Evolutionary conservation across 1,140 invertebrate species (phyloP).

Genomic region (Leptinotarsa defecta): DNA sequence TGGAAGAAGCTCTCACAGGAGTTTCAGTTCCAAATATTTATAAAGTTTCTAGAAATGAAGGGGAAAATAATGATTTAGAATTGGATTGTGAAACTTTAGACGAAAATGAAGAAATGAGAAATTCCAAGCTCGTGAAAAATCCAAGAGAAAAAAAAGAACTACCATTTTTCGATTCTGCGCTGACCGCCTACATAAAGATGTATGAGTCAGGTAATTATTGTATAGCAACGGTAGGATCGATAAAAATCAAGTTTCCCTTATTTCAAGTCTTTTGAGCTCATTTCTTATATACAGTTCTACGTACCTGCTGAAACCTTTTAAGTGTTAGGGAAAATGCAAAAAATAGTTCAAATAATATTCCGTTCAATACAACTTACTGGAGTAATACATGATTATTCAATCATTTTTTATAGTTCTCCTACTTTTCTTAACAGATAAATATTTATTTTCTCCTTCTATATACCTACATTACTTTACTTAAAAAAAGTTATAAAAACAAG

Average conservation of each 20-base stretch:
- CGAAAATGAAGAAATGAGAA: conserved; percentile 9
- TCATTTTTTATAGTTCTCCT: too few species aligned
- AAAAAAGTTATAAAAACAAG: too few species aligned
- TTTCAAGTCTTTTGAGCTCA: too few species aligned
- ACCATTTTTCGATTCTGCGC: conserved; percentile 57
- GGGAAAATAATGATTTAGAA: conserved; percentile 10
- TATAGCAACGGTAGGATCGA: too few species aligned
- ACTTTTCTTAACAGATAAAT: too few species aligned
- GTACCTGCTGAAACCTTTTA: neutral
- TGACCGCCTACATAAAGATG: conserved; percentile 62
- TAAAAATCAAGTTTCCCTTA: too few species aligned
- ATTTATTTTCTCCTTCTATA: too few species aligned
- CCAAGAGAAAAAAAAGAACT: conserved; percentile 28
- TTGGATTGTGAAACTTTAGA: neutral
- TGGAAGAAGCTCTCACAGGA: conserved; percentile 58
- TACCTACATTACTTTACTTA: too few species aligned
- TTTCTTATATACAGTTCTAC: too few species aligned
- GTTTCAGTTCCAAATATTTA: neutral
- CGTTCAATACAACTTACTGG: conserved; percentile 35
- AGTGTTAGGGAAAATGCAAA: neutral
- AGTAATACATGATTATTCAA: conserved; percentile 28
- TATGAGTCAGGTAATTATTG: neutral
- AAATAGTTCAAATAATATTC: neutral
- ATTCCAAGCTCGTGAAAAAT: conserved; percentile 40
- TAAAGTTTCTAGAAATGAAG: conserved; percentile 16